Evolutionary conservation across 2,113 vertebrate species (phyloP).

Genomic region (Odontesthes bonariensis): DNA sequence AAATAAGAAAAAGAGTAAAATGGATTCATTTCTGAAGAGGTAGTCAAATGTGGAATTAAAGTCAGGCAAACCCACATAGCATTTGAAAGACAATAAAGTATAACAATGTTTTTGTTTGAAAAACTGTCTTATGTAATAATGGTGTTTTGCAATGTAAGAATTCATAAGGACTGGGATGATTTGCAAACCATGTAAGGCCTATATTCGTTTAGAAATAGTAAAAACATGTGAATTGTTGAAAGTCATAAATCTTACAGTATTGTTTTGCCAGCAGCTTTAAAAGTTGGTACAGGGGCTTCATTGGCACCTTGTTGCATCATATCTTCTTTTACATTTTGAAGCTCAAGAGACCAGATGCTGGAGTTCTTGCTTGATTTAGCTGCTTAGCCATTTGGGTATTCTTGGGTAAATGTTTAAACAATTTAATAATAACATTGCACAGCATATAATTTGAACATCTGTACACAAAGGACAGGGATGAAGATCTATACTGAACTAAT

Average conservation of each 20-base stretch:
- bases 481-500: too few species aligned
- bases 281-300: neutral
- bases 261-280: neutral
- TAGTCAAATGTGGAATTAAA: neutral
- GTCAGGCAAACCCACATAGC: neutral
- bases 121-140: too few species aligned
- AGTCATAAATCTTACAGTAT: neutral
- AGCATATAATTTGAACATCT: neutral
- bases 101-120: too few species aligned
- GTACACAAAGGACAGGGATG: too few species aligned
- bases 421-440: neutral
- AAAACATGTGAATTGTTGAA: neutral
- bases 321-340: neutral
- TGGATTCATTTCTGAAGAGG: too few species aligned
- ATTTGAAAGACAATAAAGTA: too few species aligned
- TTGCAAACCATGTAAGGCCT: too few species aligned
- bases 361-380: neutral
- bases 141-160: too few species aligned
- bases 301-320: neutral
- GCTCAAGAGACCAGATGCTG: neutral
- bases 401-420: neutral
- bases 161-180: too few species aligned
- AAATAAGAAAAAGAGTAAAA: too few species aligned
- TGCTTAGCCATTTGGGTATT: neutral
- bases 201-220: neutral